These are phyloP conservation scores for Grantiella picta DNA, from an alignment of 2,113 vertebrate genomes.

Conservation along the genomic window DNA sequence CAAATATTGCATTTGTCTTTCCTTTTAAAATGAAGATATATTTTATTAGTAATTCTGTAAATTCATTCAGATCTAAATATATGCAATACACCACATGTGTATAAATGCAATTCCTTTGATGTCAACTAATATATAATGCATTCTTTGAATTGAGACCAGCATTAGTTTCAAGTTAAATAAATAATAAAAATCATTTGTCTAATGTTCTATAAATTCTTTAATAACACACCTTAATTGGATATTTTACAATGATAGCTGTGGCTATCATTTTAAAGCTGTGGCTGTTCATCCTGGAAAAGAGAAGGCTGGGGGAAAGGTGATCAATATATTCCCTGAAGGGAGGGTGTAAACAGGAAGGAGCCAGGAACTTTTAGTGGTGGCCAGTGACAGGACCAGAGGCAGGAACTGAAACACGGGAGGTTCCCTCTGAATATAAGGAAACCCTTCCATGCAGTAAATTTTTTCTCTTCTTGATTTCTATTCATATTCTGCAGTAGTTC, in stretches of 20 bases:
- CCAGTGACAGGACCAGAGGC: neutral
- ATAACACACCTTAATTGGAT: neutral
- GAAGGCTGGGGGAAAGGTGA: neutral
- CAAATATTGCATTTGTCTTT: neutral
- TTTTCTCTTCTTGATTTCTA: neutral
- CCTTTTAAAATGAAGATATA: neutral
- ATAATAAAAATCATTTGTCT: neutral
- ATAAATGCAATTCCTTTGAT: neutral
- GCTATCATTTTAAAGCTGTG: neutral
- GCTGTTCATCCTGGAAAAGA: neutral
- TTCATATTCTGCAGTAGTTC: neutral
- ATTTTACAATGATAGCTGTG: neutral
- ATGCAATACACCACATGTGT: neutral
- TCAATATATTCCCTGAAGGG: neutral
- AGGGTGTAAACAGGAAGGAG: neutral
- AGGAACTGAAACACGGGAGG: neutral
- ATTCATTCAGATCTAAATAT: neutral
- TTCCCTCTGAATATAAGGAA: neutral
- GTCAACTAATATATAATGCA: neutral
- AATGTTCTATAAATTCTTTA: neutral
- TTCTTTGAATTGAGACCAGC: neutral
- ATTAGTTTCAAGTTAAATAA: neutral
- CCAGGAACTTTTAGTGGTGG: rapidly evolving
- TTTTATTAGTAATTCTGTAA: neutral
- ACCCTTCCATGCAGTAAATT: neutral